Conservation (phyloP, 64 coral and sea anemone genomes). For the Porites australiensis region DNA sequence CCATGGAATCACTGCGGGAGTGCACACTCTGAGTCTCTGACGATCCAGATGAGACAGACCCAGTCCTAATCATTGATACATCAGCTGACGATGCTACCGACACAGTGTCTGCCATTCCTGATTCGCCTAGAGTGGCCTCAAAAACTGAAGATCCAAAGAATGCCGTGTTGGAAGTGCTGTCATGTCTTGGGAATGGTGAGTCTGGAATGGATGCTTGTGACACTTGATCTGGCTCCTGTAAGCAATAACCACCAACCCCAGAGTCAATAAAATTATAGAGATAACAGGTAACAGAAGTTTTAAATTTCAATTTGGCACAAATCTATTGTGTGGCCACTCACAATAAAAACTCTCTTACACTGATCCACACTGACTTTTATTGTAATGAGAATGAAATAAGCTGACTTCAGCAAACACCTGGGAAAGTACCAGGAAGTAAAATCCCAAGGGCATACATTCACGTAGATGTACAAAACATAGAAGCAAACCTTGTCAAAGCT, state of each 20-base stretch:
- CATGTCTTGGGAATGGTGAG: neutral
- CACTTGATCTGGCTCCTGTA: conserved; percentile 44
- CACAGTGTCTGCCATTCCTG: conserved; percentile 60
- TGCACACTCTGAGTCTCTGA: conserved; percentile 52
- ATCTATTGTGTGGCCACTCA: too few relatives aligned
- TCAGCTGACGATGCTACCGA: conserved; percentile 84
- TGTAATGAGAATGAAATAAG: too few relatives aligned
- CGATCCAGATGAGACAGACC: conserved; percentile 79
- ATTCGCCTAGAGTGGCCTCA: conserved; percentile 38
- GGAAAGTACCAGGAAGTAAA: too few relatives aligned
- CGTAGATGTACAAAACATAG: too few relatives aligned
- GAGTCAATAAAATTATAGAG: neutral
- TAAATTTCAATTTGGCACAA: too few relatives aligned
- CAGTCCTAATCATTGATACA: conserved; percentile 67
- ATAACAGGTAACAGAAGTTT: neutral
- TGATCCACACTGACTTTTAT: too few relatives aligned
- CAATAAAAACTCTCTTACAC: too few relatives aligned
- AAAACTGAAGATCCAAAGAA: conserved; percentile 83
- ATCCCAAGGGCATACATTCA: too few relatives aligned
- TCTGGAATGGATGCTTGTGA: conserved; percentile 14
- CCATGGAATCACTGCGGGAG: conserved; percentile 14
- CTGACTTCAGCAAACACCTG: too few relatives aligned
- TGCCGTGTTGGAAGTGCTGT: neutral
- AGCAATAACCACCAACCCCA: neutral
- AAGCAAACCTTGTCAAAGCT: neutral